A percentile compares a stretch with the other conserved stretches of the same genome.
These are phyloP conservation scores for Aporophyla nigra DNA, from an alignment of 2,888 invertebrate genomes.

Conservation along the genomic window DNA sequence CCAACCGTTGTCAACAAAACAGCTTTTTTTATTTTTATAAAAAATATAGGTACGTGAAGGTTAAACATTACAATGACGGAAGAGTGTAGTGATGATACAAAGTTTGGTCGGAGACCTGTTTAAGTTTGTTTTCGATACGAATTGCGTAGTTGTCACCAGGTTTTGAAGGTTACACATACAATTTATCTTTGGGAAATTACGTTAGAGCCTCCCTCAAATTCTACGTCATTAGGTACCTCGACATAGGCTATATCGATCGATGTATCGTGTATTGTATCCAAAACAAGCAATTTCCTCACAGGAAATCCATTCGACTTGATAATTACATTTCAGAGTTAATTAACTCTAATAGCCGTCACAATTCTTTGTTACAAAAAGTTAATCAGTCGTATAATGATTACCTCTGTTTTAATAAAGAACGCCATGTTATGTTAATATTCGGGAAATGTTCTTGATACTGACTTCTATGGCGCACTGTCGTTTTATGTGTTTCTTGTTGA, in stretches of 20 bases:
- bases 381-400: constrained; percentile 15
- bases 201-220: background rate
- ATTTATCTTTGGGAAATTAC: background rate
- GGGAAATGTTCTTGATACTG: constrained; percentile 26
- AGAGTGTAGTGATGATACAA: constrained; percentile 27
- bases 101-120: constrained; percentile 8
- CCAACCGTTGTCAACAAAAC: constrained; percentile 12
- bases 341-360: constrained; percentile 11
- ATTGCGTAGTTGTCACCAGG: constrained; percentile 23
- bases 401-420: constrained; percentile 25
- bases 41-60: constrained; percentile 27
- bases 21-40: background rate
- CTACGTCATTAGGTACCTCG: background rate
- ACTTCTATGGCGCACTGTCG: background rate
- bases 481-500: constrained; percentile 14
- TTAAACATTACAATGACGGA: constrained; percentile 9
- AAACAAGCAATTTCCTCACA: constrained; percentile 38
- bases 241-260: constrained; percentile 3
- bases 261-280: constrained; percentile 9
- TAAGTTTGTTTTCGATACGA: constrained; percentile 13
- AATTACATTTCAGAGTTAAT: constrained; percentile 47
- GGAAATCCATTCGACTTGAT: constrained; percentile 49
- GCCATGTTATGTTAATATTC: constrained; percentile 16
- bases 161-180: background rate
- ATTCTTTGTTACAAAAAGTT: constrained; percentile 49